Base-by-base conservation (phyloP, 2,888 invertebrate species). In the Eupithecia dodoneata region DNA sequence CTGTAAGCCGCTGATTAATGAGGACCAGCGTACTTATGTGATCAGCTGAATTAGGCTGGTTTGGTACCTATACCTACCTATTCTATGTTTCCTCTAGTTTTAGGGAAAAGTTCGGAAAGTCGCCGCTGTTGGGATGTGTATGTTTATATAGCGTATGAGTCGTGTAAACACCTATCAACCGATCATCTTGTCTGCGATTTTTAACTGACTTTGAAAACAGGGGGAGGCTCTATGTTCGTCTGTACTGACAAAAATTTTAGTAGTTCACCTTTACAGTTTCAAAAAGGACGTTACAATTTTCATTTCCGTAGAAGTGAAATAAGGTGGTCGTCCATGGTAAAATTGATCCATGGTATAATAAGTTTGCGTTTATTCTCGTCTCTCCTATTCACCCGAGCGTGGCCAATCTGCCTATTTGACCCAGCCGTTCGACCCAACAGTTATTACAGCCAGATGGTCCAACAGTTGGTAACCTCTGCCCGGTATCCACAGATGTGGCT, bases 1-100 rank as follows among this genome's bases (percentile, higher is more conserved):
- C 73, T 73, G 73, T 81, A 76, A 79, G 75, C 78, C 67, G 44
- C 15, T 78, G 82, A 81, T 82, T 82, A 76, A 81, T 82, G 79
- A 75, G 41, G 45, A 18, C 15, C 45, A n/a, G 18, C 63, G 30
- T 63, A 59, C 10, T 59, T 59, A 30, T 30, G 63, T 63, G 63
- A 30, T 63, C 12, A 63, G 63, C 63, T 63, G 30, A 63, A 63
- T 63, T 63, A 63, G 63, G 63, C 30, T 30, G 18, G 30, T 63
- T 30, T 45, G 42, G 4, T 15, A 52, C 52, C 45, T 7, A 3
- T 59, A n/a, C 59, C 0, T 59, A n/a, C 59, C 0, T 42, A 13
- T 30, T 30, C 30, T 10, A 59, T n/a, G 59, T 59, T 59, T 59
- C n/a, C 9, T 59, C 7, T 18, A 59, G 59, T 59, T 55, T 55